Evolutionary conservation across 2,797 vertebrate genomes (phyloP).

Genomic region (Iguana delicatissima): DNA sequence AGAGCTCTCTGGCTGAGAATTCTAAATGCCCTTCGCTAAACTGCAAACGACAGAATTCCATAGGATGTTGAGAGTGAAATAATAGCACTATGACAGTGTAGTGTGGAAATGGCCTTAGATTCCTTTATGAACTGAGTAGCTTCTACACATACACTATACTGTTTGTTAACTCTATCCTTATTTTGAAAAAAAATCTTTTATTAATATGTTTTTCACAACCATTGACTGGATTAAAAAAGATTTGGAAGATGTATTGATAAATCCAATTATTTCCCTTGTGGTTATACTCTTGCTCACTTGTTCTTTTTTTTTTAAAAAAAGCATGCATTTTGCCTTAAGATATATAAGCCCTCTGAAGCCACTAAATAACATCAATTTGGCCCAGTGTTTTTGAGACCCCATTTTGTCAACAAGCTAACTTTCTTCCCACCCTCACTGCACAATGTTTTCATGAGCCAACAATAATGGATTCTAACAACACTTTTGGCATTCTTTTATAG

Average conservation of each 20-base stretch:
- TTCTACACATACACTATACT: neutral
- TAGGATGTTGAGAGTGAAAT: no score
- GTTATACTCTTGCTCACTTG: no score
- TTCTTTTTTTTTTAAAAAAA: no score
- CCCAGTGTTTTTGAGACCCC: neutral
- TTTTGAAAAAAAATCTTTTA: neutral
- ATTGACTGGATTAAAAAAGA: neutral
- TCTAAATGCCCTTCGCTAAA: neutral
- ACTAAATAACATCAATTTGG: neutral
- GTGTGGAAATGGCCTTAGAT: no score
- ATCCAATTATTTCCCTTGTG: neutral
- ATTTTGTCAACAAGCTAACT: neutral
- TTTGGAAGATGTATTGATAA: constrained; percentile 34
- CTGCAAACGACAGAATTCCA: no score
- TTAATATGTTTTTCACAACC: neutral
- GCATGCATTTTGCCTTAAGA: neutral
- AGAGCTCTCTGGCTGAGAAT: no score
- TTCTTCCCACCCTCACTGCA: neutral
- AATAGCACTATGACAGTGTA: no score
- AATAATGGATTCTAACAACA: neutral
- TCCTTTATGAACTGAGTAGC: neutral
- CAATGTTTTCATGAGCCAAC: neutral
- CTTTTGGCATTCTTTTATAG: neutral
- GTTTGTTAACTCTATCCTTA: no score
- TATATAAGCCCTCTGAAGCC: neutral